Base-by-base conservation (phyloP, 2,888 invertebrate species). In the Chydorus sphaericus region DNA sequence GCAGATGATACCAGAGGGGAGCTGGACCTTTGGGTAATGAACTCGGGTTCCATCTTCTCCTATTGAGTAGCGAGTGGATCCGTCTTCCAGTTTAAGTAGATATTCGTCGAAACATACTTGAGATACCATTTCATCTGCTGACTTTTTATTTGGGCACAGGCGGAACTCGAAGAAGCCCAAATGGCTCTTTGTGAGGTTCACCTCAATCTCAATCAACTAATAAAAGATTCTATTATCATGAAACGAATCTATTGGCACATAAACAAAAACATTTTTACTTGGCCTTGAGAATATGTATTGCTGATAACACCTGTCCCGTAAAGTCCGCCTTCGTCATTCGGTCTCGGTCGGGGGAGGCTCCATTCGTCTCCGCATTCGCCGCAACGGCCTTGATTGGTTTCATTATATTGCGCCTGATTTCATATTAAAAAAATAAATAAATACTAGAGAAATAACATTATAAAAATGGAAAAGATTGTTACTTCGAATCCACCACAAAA, bases 51-150 rank as follows among this genome's bases (percentile, higher is more conserved):
- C n/a, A n/a, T n/a, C n/a, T n/a, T n/a, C n/a, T n/a, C n/a, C n/a
- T n/a, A n/a, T n/a, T n/a, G n/a, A n/a, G n/a, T n/a, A n/a, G n/a
- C 20, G 44, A 20, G 44, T 44, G 23, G 20, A 44, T 18, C 44
- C 44, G 26, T 44, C 44, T 10, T 10, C 20, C 6, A 44, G 20
- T 29, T 31, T 10, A 10, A 51, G 51, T 11, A 30, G 36, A 23
- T 75, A 59, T 31, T 67, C 63, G 1, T 66, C 60, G 60, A 77
- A 78, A 59, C 79, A 79, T 1, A 66, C 69, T 31, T 78, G 77
- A 1, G 71, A 72, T 62, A 78, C 78, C 2, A 65, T 62, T 18
- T 68, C 67, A 23, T 62, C 52, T 48, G 48, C 44, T 1, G 56
- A 30, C 7, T 39, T 48, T 44, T 57, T 59, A n/a, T n/a, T n/a